Evolutionary conservation across 1,140 invertebrate species (phyloP).

Genomic region (Tetraneura akinire): DNA sequence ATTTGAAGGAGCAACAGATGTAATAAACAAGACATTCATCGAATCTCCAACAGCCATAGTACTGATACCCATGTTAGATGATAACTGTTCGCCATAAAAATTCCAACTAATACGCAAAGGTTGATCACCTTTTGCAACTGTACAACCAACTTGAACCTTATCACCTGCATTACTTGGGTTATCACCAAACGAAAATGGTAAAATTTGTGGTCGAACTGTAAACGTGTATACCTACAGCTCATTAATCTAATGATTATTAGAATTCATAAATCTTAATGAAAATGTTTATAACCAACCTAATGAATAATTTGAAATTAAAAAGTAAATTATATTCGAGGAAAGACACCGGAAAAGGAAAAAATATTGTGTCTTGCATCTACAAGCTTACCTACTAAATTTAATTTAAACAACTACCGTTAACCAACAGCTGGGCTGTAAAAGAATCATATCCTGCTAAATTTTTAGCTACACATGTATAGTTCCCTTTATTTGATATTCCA

Average conservation of each 20-base stretch:
- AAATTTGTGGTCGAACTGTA: conserved; percentile 66
- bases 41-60: conserved; percentile 70
- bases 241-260: conserved; percentile 9
- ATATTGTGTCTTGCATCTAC: background rate
- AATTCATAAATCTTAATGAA: background rate
- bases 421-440: conserved; percentile 60
- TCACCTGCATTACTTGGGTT: conserved; percentile 69
- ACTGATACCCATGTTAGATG: conserved; percentile 64
- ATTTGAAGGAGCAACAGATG: conserved; percentile 74
- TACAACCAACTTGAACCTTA: conserved; percentile 64
- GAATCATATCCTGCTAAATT: conserved; percentile 60
- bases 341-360: conserved; percentile 19
- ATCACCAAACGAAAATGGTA: conserved; percentile 66
- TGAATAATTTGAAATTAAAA: background rate
- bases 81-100: conserved; percentile 64
- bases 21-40: conserved; percentile 74
- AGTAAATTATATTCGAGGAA: background rate
- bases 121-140: conserved; percentile 69
- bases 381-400: background rate
- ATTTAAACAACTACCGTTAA: conserved; percentile 52
- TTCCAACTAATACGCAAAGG: conserved; percentile 71
- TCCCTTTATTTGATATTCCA: conserved; percentile 71
- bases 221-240: conserved; percentile 55
- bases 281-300: conserved; percentile 41
- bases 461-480: conserved; percentile 75